phyloP scores from a whole-genome alignment of 2,797 vertebrate genomes.

The Gymnoscopelus microlampas region DNA sequence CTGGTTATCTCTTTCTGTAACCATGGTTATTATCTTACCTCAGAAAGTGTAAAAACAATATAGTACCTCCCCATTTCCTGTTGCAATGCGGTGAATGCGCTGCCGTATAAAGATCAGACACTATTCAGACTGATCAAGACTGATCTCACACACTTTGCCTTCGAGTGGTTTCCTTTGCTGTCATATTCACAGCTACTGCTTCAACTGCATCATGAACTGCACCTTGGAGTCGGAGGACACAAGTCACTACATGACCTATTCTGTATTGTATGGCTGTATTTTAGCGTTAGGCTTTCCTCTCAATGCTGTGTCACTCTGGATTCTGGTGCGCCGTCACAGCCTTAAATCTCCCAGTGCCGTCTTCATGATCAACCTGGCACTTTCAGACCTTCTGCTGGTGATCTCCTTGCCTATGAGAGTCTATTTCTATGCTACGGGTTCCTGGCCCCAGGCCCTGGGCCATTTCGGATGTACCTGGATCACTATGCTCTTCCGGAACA shows the following conservation, averaged over 20 bases:
- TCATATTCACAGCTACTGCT: neutral
- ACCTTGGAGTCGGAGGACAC: neutral
- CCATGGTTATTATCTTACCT: no score
- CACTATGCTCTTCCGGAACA: conserved; percentile 68
- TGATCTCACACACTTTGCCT: no score
- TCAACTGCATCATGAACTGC: conserved; percentile 21
- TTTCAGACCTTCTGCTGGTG: conserved; percentile 60
- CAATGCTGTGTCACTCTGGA: conserved; percentile 39
- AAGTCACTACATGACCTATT: neutral
- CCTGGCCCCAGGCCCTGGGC: conserved; percentile 45
- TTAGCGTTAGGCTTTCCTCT: conserved; percentile 34
- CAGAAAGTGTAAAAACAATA: no score
- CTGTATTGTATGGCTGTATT: conserved; percentile 26
- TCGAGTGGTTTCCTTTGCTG: no score
- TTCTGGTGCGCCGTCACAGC: conserved; percentile 30
- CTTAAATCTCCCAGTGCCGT: conserved; percentile 42
- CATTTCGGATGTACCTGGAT: conserved; percentile 23
- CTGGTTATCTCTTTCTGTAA: no score
- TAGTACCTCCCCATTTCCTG: no score
- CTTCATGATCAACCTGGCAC: conserved; percentile 63
- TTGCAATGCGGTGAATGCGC: no score
- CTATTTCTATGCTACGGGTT: conserved; percentile 55
- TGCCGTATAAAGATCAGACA: no score
- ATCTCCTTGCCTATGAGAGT: conserved; percentile 60
- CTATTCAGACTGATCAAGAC: no score